A percentile compares a stretch with the other conserved stretches of the same genome.
Conservation (phyloP, 1,140 invertebrate species). For the Ooceraea biroi region DNA sequence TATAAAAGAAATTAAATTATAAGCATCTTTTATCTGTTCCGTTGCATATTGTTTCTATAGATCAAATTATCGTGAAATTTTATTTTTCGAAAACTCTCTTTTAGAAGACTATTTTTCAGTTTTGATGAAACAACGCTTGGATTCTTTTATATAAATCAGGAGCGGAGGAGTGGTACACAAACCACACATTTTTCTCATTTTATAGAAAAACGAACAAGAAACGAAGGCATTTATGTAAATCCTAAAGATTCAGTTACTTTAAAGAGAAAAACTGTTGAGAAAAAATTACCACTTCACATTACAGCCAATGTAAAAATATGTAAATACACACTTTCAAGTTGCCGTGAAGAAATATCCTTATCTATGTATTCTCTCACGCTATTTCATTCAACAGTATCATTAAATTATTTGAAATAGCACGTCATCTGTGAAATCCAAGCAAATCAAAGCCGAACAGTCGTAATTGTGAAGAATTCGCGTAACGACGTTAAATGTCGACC, state of each 20-base stretch:
- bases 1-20: neutral
- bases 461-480: neutral
- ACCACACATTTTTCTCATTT: neutral
- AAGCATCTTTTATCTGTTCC: neutral
- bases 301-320: neutral
- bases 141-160: neutral
- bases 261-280: neutral
- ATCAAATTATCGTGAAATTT: neutral
- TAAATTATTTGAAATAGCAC: too few relatives aligned
- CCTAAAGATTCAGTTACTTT: neutral
- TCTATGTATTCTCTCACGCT: too few relatives aligned
- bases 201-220: neutral
- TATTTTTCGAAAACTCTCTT: neutral
- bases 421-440: too few relatives aligned
- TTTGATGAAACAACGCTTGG: neutral
- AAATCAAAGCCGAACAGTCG: conserved; percentile 9
- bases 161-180: neutral
- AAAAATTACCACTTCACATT: neutral
- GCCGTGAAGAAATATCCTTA: too few relatives aligned
- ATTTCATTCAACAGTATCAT: too few relatives aligned
- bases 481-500: neutral
- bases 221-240: neutral
- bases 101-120: neutral
- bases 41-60: neutral
- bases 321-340: too few relatives aligned